Base-by-base conservation (phyloP, 2,888 invertebrate species). In the Drosophila meridionalis region DNA sequence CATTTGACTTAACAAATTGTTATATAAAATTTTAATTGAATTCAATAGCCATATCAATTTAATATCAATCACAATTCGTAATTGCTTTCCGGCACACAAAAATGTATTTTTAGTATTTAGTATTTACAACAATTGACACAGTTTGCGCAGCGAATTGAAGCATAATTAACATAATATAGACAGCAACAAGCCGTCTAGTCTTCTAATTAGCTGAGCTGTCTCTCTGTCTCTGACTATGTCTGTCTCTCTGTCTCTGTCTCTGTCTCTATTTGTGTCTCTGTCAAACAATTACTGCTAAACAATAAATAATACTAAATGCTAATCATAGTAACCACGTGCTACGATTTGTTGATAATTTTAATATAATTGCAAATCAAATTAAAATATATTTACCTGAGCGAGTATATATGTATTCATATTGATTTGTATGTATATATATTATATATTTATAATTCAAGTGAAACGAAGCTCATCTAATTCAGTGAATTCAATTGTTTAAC, bases 341-440 rank as follows among this genome's bases (percentile, higher is more conserved):
- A 75, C 5, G 34, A 52, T 78, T 81, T 81, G 69, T 57, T 83
- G 76, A 58, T 73, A 69, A 78, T 68, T 80, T 55, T 62, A 72
- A 83, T 74, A 66, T 71, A 82, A 88, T 86, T 76, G 65, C 32
- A 78, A 77, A 69, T 78, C 59, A 61, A 73, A 78, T 89, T 78
- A 81, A 81, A 87, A 73, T 73, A 69, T 65, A 36, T 26, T 36
- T 53, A 26, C 50, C n/a, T 34, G 20, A n/a, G 20, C 20, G 20
- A 20, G 20, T 20, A 20, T 48, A n/a, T 9, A 9, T 52, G 20
- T 34, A 52, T 11, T 34, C n/a, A 32, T n/a, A 6, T 20, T 20
- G 14, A 36, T 20, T 3, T 12, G 12, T 20, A 20, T 34, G 20
- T 20, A 34, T 36, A 11, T 20, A 11, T 5, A 11, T 36, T 36